These are phyloP conservation scores for Drosophila auraria DNA, from an alignment of 1,140 invertebrate species.

Conservation along the genomic window DNA sequence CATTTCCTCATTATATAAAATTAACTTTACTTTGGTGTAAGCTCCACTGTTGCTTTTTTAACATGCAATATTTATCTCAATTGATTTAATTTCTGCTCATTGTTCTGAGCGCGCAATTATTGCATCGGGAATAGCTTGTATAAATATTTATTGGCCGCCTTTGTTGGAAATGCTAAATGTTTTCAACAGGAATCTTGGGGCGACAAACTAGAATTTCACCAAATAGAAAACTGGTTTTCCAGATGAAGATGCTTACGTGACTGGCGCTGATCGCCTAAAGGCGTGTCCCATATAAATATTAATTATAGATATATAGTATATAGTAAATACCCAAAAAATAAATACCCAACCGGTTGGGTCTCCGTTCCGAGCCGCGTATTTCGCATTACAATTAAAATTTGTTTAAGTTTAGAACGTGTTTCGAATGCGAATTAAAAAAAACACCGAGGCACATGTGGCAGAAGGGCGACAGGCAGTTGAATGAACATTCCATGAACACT, in stretches of 20 bases:
- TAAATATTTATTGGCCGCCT: slow-evolving; percentile 57
- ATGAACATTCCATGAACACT: slow-evolving; percentile 36
- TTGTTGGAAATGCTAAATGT: slow-evolving; percentile 56
- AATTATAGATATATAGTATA: slow-evolving; percentile 59
- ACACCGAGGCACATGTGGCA: slow-evolving; percentile 33
- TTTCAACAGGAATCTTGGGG: slow-evolving; percentile 61
- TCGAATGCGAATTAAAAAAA: slow-evolving; percentile 55
- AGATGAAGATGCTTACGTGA: slow-evolving; percentile 72
- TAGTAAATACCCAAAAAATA: slow-evolving; percentile 63
- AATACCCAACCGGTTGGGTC: slow-evolving; percentile 24
- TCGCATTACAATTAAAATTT: slow-evolving; percentile 73
- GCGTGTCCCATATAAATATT: slow-evolving; percentile 61
- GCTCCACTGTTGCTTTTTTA: slow-evolving; percentile 29
- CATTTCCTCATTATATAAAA: not conserved
- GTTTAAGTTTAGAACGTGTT: slow-evolving; percentile 77
- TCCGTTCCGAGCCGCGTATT: slow-evolving; percentile 43
- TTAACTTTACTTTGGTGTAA: not conserved
- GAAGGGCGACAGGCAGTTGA: slow-evolving; percentile 68
- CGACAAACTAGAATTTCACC: slow-evolving; percentile 71
- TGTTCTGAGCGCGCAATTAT: slow-evolving; percentile 63
- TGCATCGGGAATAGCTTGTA: slow-evolving; percentile 50
- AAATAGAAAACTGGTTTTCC: slow-evolving; percentile 74
- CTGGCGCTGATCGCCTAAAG: slow-evolving; percentile 55
- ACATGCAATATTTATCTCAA: slow-evolving; percentile 60
- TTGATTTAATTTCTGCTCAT: slow-evolving; percentile 62